These are phyloP conservation scores for Pygathrix nemaeus DNA, from an alignment of 2,113 vertebrate genomes.

Conservation along the genomic window DNA sequence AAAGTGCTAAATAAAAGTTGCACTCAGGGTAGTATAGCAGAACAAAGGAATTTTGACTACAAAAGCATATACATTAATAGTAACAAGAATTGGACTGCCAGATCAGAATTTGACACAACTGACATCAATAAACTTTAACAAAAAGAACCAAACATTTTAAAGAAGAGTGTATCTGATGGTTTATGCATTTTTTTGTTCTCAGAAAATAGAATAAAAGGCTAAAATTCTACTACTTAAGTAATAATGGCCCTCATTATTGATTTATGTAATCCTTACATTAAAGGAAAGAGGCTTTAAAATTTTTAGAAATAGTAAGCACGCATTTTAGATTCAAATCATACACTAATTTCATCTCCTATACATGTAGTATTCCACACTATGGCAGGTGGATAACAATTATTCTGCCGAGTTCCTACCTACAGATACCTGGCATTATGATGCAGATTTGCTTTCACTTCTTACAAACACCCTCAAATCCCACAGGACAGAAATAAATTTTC, in stretches of 20 bases:
- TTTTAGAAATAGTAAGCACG: constrained; percentile 15
- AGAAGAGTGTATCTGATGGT: neutral
- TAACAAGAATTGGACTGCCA: neutral
- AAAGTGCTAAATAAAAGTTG: neutral
- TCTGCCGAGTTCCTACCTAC: constrained; percentile 20
- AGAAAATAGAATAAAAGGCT: neutral
- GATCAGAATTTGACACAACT: neutral
- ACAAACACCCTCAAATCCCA: constrained; percentile 38
- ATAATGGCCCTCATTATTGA: constrained; percentile 62
- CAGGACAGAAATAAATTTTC: constrained; percentile 35
- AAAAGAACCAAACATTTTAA: neutral
- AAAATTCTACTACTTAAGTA: neutral
- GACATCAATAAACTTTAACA: neutral
- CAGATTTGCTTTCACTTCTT: constrained; percentile 63
- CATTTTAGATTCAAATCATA: constrained; percentile 51
- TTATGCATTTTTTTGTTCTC: neutral
- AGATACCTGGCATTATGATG: constrained; percentile 29
- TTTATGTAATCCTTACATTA: constrained; percentile 28
- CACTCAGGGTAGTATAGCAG: neutral
- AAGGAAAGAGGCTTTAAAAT: neutral
- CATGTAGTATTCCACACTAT: neutral
- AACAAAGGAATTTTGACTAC: constrained; percentile 18
- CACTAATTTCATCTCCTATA: neutral
- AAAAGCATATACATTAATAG: neutral
- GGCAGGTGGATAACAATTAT: constrained; percentile 51